Base-by-base conservation (phyloP, 2,113 vertebrate species). In the Equus przewalskii region DNA sequence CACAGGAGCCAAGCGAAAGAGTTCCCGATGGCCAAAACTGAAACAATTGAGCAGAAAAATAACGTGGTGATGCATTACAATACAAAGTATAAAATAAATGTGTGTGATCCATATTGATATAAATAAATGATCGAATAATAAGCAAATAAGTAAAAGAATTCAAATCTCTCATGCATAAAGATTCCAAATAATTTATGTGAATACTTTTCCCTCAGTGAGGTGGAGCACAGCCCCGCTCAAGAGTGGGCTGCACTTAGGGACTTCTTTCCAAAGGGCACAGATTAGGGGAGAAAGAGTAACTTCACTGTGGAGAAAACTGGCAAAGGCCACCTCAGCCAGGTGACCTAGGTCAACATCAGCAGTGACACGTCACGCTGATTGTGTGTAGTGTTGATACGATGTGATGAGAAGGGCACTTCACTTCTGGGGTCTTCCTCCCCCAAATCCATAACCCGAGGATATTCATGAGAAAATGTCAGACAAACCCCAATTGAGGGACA, bases 261-360 rank as follows among this genome's bases (percentile, higher is more conserved):
- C n/a, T n/a, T n/a, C 8, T 41, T 54, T 70, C 58, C 44, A 14
- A 70, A 81, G 73, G 33, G 1, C n/a, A 7, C 3, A 4, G n/a
- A 0, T 3, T 18, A 19, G 21, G 7, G 28, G 8, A 7, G 21
- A 14, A 44, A 44, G n/a, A 51, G 9, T 13, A 10, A n/a, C 18
- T 21, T 28, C 11, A 21, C 3, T 1, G 14, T 2, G 3, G n/a
- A 83, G 62, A 83, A 64, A n/a, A 33, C 33, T 0, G 44, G 36
- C 11, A 3, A 33, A 33, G 7, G 2, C 0, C 8, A 24, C 9
- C 76, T 54, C n/a, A 14, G 41, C 51, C 3, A 21, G 75, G 33
- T 2, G 46, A 49, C 5, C 19, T 7, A 49, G 33, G 54, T n/a
- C 8, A 13, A 0, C 1, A 0, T 1, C 65, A 6, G 7, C 4